Conservation (phyloP, 2,797 vertebrate species). For the Sylvia borin region DNA sequence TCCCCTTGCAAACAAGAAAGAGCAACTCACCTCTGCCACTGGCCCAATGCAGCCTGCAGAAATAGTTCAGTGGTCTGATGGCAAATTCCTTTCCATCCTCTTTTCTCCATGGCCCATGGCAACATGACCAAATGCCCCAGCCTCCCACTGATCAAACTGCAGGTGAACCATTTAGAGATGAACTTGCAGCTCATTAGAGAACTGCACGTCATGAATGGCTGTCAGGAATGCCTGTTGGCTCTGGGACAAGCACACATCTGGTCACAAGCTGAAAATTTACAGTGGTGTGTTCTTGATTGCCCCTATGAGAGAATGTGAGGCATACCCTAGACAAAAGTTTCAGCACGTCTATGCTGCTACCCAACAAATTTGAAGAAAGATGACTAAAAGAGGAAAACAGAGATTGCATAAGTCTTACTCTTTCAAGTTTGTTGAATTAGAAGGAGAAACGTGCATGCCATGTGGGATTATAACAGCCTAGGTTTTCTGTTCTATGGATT, state of each 20-base stretch:
- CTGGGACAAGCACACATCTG: background rate
- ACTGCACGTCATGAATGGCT: background rate
- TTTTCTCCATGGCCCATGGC: background rate
- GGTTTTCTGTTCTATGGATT: background rate
- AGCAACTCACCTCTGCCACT: background rate
- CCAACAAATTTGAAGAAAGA: background rate
- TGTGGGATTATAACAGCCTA: background rate
- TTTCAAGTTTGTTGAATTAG: background rate
- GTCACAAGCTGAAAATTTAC: background rate
- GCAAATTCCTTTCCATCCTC: background rate
- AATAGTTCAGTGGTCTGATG: background rate
- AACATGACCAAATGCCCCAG: rapidly evolving
- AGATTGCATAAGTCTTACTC: background rate
- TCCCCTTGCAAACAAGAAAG: background rate
- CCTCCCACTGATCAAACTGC: background rate
- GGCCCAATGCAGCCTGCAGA: background rate
- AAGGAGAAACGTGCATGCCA: background rate
- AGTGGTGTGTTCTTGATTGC: background rate
- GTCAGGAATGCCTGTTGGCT: background rate
- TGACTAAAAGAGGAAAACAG: background rate
- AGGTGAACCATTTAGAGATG: background rate
- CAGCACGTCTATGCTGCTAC: background rate
- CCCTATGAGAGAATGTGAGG: background rate
- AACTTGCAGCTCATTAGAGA: background rate
- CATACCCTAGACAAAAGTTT: background rate